Conservation (phyloP, 2,888 invertebrate species). For the Phalera bucephala region DNA sequence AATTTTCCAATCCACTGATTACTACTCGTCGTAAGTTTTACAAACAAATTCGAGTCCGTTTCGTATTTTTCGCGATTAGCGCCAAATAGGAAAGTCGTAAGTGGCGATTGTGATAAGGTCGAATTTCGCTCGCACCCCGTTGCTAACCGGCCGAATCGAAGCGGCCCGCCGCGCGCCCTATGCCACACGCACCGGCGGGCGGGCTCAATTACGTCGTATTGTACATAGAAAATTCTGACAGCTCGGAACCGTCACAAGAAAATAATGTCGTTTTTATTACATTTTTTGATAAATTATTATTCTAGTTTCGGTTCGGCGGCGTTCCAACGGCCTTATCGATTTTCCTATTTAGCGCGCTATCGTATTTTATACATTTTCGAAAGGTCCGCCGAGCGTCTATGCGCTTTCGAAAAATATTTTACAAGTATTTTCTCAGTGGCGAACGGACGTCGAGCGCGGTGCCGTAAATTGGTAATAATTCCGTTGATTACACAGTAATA, state of each 20-base stretch:
- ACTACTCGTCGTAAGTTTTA: slow-evolving; percentile 73
- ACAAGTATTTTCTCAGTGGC: slow-evolving; percentile 69
- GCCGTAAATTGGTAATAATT: slow-evolving; percentile 80
- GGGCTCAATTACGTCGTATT: slow-evolving; percentile 48
- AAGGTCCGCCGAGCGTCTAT: slow-evolving; percentile 73
- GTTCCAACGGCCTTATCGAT: slow-evolving; percentile 75
- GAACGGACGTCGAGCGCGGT: slow-evolving; percentile 73
- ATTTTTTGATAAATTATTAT: slow-evolving; percentile 82
- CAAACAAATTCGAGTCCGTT: slow-evolving; percentile 76
- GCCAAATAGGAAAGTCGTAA: slow-evolving; percentile 77
- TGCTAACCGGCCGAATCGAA: slow-evolving; percentile 57
- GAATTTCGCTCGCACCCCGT: slow-evolving; percentile 45
- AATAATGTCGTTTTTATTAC: slow-evolving; percentile 83
- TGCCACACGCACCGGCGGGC: slow-evolving; percentile 20
- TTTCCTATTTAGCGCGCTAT: slow-evolving; percentile 78
- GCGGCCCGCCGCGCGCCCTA: slow-evolving; percentile 27
- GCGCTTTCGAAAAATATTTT: slow-evolving; percentile 81
- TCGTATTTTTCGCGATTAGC: slow-evolving; percentile 77
- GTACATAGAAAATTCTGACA: slow-evolving; percentile 78
- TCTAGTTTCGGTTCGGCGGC: slow-evolving; percentile 72
- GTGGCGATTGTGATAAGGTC: slow-evolving; percentile 55
- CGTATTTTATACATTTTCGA: slow-evolving; percentile 78
- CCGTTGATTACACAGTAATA: slow-evolving; percentile 77
- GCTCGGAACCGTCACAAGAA: slow-evolving; percentile 72
- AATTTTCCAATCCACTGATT: slow-evolving; percentile 86